A percentile compares a stretch with the other conserved stretches of the same genome.
phyloP scores from a whole-genome alignment of 53 echinoderm and acorn worm species.

The Echinarachnius parma region DNA sequence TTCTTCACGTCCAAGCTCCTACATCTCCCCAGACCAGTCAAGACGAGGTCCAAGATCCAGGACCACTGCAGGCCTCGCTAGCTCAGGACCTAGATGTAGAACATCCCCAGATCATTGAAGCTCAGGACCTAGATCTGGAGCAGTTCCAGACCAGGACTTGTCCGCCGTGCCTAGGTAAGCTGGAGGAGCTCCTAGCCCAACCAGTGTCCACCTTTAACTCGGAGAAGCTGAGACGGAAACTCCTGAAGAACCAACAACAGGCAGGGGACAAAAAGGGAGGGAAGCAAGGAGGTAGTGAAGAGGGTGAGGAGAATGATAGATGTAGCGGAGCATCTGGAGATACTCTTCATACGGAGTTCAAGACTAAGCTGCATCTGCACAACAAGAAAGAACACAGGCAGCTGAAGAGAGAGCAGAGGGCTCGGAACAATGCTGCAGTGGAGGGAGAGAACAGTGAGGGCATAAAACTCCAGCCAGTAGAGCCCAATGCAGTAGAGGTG shows the following conservation, averaged over 20 bases:
- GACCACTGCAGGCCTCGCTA: no score
- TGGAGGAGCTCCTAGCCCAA: conserved; percentile 37
- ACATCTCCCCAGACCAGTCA: background rate
- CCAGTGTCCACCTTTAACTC: conserved; percentile 45
- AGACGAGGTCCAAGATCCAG: no score
- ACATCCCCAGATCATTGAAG: background rate
- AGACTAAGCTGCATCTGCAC: conserved; percentile 1
- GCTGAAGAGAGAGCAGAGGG: background rate
- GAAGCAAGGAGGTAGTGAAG: background rate
- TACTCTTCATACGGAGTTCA: conserved; percentile 23
- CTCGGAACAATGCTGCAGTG: background rate
- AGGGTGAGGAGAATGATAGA: background rate
- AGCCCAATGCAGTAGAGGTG: no score
- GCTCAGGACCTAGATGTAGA: background rate
- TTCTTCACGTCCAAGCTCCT: background rate
- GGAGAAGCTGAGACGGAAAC: conserved; percentile 39
- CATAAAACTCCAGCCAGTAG: no score
- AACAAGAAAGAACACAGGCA: conserved; percentile 10
- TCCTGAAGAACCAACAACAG: conserved; percentile 20
- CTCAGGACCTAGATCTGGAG: no score
- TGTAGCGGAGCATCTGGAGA: background rate
- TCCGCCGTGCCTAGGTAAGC: background rate
- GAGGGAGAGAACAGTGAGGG: no score
- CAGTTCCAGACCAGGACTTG: background rate
- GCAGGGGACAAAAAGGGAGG: background rate